phyloP scores from a whole-genome alignment of 2,797 vertebrate genomes.

The Rhynchotus rufescens region DNA sequence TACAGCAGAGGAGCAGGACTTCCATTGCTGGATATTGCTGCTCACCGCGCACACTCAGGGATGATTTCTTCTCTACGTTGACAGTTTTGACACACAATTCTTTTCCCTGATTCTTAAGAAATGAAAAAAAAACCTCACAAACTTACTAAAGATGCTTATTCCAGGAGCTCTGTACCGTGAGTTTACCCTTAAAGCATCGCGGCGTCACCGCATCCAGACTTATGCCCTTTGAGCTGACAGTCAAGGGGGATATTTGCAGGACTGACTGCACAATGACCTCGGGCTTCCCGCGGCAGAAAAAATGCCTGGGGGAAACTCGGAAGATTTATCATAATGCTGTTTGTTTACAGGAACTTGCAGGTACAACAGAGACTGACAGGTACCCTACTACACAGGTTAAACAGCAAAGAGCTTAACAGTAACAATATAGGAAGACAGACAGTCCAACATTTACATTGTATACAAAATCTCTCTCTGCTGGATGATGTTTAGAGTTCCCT shows the following conservation, averaged over 20 bases:
- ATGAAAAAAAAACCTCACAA: constrained; percentile 58
- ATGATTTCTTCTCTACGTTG: constrained; percentile 46
- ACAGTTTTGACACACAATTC: constrained; percentile 32
- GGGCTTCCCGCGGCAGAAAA: constrained; percentile 51
- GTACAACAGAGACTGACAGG: constrained; percentile 63
- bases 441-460: constrained; percentile 41
- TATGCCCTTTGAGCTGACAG: constrained; percentile 59
- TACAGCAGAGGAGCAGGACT: neutral
- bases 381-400: constrained; percentile 51
- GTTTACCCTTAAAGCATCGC: constrained; percentile 49
- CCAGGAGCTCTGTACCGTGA: constrained; percentile 3
- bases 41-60: neutral
- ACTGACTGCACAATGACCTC: constrained; percentile 75
- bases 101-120: constrained; percentile 9
- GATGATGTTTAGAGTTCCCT: constrained; percentile 30
- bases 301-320: constrained; percentile 60
- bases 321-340: constrained; percentile 68
- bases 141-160: constrained; percentile 56
- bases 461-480: constrained; percentile 17
- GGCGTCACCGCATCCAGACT: constrained; percentile 3
- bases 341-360: constrained; percentile 72
- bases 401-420: constrained; percentile 30
- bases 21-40: constrained; percentile 29
- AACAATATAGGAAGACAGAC: constrained; percentile 31
- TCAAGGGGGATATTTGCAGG: constrained; percentile 63